Conservation (phyloP, 2,888 invertebrate species). For the Boloria selene region DNA sequence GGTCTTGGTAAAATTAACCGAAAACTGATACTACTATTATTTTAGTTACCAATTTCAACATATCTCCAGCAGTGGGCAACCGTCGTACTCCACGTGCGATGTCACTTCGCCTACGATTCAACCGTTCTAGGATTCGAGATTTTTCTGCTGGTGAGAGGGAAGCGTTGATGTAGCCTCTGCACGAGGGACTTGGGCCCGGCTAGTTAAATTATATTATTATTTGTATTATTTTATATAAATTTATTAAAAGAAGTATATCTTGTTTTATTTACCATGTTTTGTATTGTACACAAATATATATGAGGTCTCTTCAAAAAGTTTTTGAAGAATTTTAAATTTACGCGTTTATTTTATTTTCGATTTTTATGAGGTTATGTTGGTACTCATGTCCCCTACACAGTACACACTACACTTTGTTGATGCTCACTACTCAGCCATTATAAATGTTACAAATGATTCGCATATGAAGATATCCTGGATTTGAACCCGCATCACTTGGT, state of each 20-base stretch:
- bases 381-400: too few relatives aligned
- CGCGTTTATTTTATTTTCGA: too few relatives aligned
- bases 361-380: too few relatives aligned
- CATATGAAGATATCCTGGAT: too few relatives aligned
- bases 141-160: slow-evolving; percentile 56
- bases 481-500: too few relatives aligned
- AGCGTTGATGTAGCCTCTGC: slow-evolving; percentile 60
- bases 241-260: background rate
- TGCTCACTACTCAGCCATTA: too few relatives aligned
- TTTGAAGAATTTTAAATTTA: too few relatives aligned
- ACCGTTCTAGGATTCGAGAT: slow-evolving; percentile 53
- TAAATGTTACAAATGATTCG: too few relatives aligned
- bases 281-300: too few relatives aligned
- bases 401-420: too few relatives aligned
- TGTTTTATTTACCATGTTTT: background rate
- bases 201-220: slow-evolving; percentile 36
- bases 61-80: slow-evolving; percentile 63
- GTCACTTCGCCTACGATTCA: slow-evolving; percentile 65
- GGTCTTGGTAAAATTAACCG: background rate
- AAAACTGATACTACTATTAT: background rate
- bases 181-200: slow-evolving; percentile 57
- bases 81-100: slow-evolving; percentile 58
- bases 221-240: background rate
- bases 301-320: too few relatives aligned
- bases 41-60: slow-evolving; percentile 66